A percentile compares a stretch with the other conserved stretches of the same genome.
Evolutionary conservation across 2,797 vertebrate genomes (phyloP).

Genomic region (Zalophus californianus): DNA sequence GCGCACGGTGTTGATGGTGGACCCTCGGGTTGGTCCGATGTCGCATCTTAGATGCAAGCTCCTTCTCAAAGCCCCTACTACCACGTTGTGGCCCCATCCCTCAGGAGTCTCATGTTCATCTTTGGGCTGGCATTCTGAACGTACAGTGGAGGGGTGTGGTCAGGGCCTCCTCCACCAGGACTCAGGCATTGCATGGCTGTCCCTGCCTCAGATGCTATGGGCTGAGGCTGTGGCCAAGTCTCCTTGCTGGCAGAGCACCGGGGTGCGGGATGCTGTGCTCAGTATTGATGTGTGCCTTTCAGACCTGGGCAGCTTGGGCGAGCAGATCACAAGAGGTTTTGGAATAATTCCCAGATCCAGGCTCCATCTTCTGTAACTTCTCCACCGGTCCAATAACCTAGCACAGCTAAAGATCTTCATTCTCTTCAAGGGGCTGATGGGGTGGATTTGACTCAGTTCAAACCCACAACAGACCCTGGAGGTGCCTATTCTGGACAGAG

Average conservation of each 20-base stretch:
- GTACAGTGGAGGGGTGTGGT: background rate
- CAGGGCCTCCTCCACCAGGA: background rate
- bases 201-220: background rate
- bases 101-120: background rate
- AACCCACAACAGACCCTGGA: background rate
- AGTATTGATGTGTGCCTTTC: background rate
- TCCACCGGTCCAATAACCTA: background rate
- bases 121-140: background rate
- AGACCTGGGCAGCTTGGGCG: background rate
- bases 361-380: background rate
- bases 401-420: background rate
- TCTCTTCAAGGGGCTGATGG: background rate
- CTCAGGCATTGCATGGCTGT: background rate
- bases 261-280: background rate
- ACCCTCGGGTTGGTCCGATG: too few relatives aligned
- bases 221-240: background rate
- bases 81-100: too few relatives aligned
- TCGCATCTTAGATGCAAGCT: background rate
- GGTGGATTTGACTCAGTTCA: background rate
- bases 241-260: background rate
- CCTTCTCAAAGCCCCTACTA: background rate
- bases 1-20: accelerated
- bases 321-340: background rate
- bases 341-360: background rate
- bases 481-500: background rate